These are phyloP conservation scores for Leuctra nigra DNA, from an alignment of 2,888 invertebrate species.

Conservation along the genomic window DNA sequence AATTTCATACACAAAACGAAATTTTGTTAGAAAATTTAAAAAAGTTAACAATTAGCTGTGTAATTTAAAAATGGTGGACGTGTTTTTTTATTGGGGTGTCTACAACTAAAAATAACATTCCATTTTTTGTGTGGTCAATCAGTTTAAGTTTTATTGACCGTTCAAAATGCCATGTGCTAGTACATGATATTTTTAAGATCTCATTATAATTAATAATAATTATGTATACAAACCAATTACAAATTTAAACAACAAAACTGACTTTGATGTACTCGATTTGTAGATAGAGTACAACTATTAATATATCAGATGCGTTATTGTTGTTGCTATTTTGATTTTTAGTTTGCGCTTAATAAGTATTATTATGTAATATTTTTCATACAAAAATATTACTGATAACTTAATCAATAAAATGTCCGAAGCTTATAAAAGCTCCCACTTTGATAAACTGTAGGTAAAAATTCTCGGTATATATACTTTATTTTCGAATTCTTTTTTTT, in stretches of 20 bases:
- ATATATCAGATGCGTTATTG: too few species aligned
- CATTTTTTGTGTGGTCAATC: constrained; percentile 9
- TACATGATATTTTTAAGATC: constrained; percentile 22
- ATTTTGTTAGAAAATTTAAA: background rate
- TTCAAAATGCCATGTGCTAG: constrained; percentile 28
- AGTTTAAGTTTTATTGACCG: constrained; percentile 28
- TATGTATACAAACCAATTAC: constrained; percentile 17
- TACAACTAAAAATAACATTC: background rate
- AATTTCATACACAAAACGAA: too few species aligned
- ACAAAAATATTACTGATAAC: constrained; percentile 5
- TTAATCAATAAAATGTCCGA: constrained; percentile 4
- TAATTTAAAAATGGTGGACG: constrained; percentile 24
- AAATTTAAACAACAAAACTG: constrained; percentile 11
- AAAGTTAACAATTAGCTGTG: constrained; percentile 44
- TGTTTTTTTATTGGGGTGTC: constrained; percentile 26
- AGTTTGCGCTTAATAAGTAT: background rate
- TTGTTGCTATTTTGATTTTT: too few species aligned
- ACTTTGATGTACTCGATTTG: too few species aligned
- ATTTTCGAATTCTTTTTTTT: background rate
- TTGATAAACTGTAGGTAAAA: background rate
- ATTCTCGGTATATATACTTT: too few species aligned
- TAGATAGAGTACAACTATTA: too few species aligned
- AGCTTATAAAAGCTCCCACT: background rate
- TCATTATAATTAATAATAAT: constrained; percentile 2
- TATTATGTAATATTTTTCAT: background rate